Conservation (phyloP, 2,888 invertebrate genomes). For the Hofmannophila pseudospretella region DNA sequence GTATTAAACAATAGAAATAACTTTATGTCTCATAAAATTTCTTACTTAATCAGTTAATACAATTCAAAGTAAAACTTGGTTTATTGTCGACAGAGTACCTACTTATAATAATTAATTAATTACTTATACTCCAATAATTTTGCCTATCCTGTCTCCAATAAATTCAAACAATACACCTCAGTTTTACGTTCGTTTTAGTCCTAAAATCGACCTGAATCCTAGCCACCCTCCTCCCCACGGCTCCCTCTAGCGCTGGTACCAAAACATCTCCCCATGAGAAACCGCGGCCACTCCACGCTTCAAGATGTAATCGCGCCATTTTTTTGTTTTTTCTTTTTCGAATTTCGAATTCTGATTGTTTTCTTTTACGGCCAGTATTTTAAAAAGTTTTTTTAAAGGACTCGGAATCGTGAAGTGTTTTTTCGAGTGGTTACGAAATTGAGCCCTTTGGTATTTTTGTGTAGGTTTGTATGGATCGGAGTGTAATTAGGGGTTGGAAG, state of each 20-base stretch:
- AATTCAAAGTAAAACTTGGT: too few relatives aligned
- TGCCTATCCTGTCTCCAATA: too few relatives aligned
- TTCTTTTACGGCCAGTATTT: conserved; percentile 53
- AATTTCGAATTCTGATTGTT: conserved; percentile 53
- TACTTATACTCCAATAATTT: too few relatives aligned
- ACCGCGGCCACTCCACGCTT: conserved; percentile 58
- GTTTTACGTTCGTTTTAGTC: too few relatives aligned
- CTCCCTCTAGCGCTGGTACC: conserved; percentile 70
- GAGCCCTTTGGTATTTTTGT: conserved; percentile 43
- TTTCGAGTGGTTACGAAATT: conserved; percentile 60
- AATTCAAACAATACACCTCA: too few relatives aligned
- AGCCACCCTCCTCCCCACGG: conserved; percentile 34
- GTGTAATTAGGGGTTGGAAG: conserved; percentile 38
- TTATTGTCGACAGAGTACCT: too few relatives aligned
- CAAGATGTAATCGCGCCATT: conserved; percentile 74
- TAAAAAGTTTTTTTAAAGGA: conserved; percentile 43
- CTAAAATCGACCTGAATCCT: conserved; percentile 3
- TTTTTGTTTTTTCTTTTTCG: conserved; percentile 60
- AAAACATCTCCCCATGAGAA: conserved; percentile 76
- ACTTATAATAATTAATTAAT: too few relatives aligned
- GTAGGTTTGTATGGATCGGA: conserved; percentile 24
- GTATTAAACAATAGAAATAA: too few relatives aligned
- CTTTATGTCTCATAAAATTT: too few relatives aligned
- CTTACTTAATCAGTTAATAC: too few relatives aligned
- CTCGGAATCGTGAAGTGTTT: conserved; percentile 44